Base-by-base conservation (phyloP, 2,797 vertebrate genomes). In the Eremophila alpestris region DNA sequence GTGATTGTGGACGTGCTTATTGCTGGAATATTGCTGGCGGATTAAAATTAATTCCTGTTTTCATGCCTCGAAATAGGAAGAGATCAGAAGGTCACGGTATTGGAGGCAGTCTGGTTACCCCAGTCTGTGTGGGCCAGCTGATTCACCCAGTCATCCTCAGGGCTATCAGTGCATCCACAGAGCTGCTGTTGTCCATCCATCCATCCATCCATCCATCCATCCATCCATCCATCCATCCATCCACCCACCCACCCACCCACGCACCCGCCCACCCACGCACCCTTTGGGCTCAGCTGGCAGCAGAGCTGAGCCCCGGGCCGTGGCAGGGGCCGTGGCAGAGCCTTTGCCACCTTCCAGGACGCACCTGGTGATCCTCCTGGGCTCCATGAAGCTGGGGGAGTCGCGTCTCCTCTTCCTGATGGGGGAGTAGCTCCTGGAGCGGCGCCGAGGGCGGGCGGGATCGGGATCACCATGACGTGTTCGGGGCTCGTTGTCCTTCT, bases 321-420 rank as follows among this genome's bases (percentile, higher is more conserved):
- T 4, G 20, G 65, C 62, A 48, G 85, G 80, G 16, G 59, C 41
- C 41, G 0, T 4, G 20, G 65, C 62, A 48, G 85, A 86, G 59
- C 41, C 41, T 34, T n/a, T 10, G 9, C 22, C 9, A 0, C 5
- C 0, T 1, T 11, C 41, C 15, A 5, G 67, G 43, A 41, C 59
- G 6, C 98, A 99, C 99, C 99, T 99, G 90, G 99, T 99, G 97
- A 99, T 99, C 97, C 99, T 98, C 82, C 99, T 98, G 41, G 99
- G 99, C 95, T 99, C 99, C 99, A 99, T 99, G 97, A 99, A 99
- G 96, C 99, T 99, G 92, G 99, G 99, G 0, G 99, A 99, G 93
- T 99, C 99, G 49, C 99, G 98, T 92, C 99, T 98, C 94, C 99
- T 98, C 92, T 99, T 99, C 65, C 99, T 98, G 90, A 99, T 99